Conservation (phyloP, 2,113 vertebrate genomes). For the Mirounga angustirostris region DNA sequence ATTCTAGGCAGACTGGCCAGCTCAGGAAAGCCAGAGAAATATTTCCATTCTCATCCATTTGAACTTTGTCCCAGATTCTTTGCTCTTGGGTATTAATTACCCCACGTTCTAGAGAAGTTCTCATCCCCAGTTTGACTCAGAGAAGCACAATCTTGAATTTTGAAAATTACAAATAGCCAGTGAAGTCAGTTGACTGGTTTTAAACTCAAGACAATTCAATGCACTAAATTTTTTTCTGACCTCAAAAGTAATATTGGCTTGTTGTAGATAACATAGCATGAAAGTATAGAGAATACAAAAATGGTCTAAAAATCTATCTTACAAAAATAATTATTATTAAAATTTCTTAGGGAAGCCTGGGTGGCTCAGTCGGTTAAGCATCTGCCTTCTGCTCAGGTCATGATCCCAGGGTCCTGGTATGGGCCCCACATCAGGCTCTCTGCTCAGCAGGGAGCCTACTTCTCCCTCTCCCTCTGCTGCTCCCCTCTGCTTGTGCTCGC, state of each 20-base stretch:
- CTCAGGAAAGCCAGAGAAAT: background rate
- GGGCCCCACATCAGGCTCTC: background rate
- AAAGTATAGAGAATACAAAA: background rate
- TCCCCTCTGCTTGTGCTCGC: background rate
- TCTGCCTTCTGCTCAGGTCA: background rate
- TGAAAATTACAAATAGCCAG: background rate
- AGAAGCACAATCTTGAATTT: background rate
- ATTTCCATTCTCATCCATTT: background rate
- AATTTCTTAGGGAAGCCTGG: background rate
- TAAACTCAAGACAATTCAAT: background rate
- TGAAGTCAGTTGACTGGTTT: background rate
- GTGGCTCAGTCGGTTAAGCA: background rate
- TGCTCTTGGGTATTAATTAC: background rate
- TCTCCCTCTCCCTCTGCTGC: no score
- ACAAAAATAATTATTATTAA: constrained; percentile 32
- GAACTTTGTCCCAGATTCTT: background rate
- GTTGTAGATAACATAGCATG: background rate
- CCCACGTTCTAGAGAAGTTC: background rate
- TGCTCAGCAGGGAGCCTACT: background rate
- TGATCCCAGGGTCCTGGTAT: background rate
- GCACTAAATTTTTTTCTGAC: background rate
- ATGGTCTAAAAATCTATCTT: background rate
- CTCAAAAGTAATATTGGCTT: background rate
- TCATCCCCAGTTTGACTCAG: background rate
- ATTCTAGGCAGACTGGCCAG: background rate